These are phyloP conservation scores for Tupaia tana DNA, from an alignment of 2,113 vertebrate genomes.

Conservation along the genomic window DNA sequence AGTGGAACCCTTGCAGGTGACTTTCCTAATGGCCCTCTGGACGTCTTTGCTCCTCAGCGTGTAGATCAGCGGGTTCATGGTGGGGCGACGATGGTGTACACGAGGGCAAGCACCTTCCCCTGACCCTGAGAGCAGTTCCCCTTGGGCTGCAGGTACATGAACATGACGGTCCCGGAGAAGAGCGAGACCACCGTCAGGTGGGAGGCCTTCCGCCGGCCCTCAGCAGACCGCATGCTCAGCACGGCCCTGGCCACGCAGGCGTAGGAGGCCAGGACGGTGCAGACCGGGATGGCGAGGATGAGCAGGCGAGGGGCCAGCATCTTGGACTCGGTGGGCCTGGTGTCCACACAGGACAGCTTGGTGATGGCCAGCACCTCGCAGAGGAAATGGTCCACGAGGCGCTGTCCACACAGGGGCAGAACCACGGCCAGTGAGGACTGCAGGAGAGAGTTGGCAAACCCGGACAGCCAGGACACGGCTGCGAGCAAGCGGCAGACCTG, in stretches of 20 bases:
- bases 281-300: neutral
- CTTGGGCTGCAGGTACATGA: constrained; percentile 14
- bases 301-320: neutral
- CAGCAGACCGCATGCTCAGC: neutral
- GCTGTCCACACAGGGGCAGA: neutral
- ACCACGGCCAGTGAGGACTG: neutral
- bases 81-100: neutral
- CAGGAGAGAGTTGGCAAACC: neutral
- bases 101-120: neutral
- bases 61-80: neutral
- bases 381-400: neutral
- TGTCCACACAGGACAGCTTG: constrained; percentile 50
- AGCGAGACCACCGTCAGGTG: neutral
- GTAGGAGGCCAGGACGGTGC: constrained; percentile 27
- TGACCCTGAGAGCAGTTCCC: neutral
- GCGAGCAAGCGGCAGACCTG: neutral
- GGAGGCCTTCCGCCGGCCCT: neutral
- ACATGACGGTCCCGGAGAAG: neutral
- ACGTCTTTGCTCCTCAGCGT: neutral
- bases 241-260: neutral
- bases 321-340: neutral
- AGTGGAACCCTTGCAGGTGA: neutral
- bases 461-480: neutral
- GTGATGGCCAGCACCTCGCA: constrained; percentile 23
- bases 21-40: constrained; percentile 18